Base-by-base conservation (phyloP, 2,113 vertebrate species). In the Nycticebus coucang region DNA sequence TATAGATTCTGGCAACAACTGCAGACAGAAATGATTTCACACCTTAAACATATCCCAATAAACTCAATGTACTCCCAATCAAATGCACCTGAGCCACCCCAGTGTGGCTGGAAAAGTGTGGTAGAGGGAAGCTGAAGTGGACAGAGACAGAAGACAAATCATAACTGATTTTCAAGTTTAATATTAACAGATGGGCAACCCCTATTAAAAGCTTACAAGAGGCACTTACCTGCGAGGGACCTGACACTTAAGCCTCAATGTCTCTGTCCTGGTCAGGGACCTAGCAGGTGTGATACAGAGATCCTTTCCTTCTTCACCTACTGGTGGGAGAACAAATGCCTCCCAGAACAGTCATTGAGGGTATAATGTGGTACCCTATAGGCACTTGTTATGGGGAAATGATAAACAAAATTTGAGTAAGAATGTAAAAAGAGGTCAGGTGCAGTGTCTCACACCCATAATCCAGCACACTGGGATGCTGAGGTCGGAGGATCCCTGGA, bases 151-250 rank as follows among this genome's bases (percentile, higher is more conserved):
- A 86, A 30, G 68, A 62, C 24, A 26, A 64, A 64, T n/a, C 69
- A 72, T 33, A 35, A 19, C 18, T 62, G 41, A 93, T 37, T 0
- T 77, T 64, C 33, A 90, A 14, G 17, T 41, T n/a, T 35, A 18
- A 24, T 14, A 30, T 1, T 6, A 75, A 93, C 30, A 72, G 0
- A 30, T 0, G 0, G 62, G 7, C 7, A 45, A 8, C 18, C 17
- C 41, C 21, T 0, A 10, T 2, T 18, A 22, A 57, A 30, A 22
- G 66, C 59, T 90, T 4, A 21, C 9, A 35, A 82, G 24, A 24
- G 50, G 9, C 4, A 6, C 1, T 2, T 1, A 50, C 14, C 4
- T 60, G 53, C 4, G 45, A 50, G 26, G 81, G 14, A 33, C 26
- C 57, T 28, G 41, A 33, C 13, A 53, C 18, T 55, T 19, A 24